Conservation (phyloP, 1,140 invertebrate genomes). For the Hylaeus anthracinus region DNA sequence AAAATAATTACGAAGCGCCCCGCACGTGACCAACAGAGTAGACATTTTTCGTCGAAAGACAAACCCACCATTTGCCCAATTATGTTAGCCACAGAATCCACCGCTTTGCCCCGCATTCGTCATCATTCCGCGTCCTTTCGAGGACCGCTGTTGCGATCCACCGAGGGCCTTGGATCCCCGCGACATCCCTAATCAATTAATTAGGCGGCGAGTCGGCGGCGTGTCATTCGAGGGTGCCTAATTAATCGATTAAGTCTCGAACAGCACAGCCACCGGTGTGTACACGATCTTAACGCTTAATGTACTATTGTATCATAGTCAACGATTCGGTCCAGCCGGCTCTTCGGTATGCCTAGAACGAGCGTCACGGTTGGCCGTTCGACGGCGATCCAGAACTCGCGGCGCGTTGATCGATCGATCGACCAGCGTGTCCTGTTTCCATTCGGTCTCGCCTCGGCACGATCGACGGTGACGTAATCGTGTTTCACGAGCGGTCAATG, state of each 20-base stretch:
- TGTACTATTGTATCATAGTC: constrained; percentile 57
- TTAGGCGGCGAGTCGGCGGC: constrained; percentile 43
- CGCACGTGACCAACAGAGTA: no score
- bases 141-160: constrained; percentile 1
- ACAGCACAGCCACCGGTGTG: constrained; percentile 74
- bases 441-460: constrained; percentile 27
- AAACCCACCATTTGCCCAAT: no score
- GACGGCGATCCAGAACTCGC: background rate
- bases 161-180: background rate
- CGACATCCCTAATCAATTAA: constrained; percentile 52
- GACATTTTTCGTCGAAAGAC: no score
- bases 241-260: constrained; percentile 66
- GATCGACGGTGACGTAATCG: constrained; percentile 43
- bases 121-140: background rate
- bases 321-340: constrained; percentile 47
- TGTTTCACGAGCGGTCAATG: constrained; percentile 19
- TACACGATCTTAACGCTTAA: constrained; percentile 75
- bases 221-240: constrained; percentile 52
- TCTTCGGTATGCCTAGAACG: constrained; percentile 2
- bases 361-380: background rate
- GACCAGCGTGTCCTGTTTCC: constrained; percentile 20
- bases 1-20: no score
- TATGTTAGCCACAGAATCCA: background rate
- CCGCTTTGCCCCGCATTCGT: background rate
- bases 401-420: constrained; percentile 30